These are phyloP conservation scores for Tachycineta bicolor DNA, from an alignment of 2,113 vertebrate species.

Conservation along the genomic window DNA sequence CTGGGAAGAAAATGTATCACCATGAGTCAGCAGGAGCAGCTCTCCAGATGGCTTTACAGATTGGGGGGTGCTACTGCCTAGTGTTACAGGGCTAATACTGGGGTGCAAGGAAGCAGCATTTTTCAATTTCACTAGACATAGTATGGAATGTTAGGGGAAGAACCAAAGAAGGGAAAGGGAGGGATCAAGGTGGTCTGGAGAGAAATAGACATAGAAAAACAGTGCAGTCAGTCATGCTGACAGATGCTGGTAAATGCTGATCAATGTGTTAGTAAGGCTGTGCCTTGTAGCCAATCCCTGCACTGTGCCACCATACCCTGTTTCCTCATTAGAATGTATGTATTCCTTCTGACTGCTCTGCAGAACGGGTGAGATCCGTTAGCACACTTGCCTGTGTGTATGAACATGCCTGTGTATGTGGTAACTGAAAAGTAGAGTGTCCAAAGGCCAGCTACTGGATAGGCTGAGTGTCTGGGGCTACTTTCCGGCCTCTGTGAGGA, in stretches of 20 bases:
- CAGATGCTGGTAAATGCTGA: background rate
- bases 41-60: background rate
- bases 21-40: background rate
- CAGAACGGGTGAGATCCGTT: background rate
- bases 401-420: too few species aligned
- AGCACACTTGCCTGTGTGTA: too few species aligned
- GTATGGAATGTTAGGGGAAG: background rate
- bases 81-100: background rate
- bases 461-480: background rate
- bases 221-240: background rate
- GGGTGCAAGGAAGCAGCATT: background rate
- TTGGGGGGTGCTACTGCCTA: background rate
- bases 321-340: background rate
- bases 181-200: background rate
- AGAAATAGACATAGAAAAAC: background rate
- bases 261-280: fast-evolving
- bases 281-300: fast-evolving
- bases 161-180: background rate
- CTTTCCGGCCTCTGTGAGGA: background rate
- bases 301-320: background rate
- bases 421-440: background rate
- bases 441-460: background rate
- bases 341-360: background rate
- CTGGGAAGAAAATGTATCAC: background rate
- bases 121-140: background rate